Evolutionary conservation across 2,113 vertebrate species (phyloP), one percentile per base, ranked within the genome.

Genomic region (Lagenorhynchus albirostris): DNA sequence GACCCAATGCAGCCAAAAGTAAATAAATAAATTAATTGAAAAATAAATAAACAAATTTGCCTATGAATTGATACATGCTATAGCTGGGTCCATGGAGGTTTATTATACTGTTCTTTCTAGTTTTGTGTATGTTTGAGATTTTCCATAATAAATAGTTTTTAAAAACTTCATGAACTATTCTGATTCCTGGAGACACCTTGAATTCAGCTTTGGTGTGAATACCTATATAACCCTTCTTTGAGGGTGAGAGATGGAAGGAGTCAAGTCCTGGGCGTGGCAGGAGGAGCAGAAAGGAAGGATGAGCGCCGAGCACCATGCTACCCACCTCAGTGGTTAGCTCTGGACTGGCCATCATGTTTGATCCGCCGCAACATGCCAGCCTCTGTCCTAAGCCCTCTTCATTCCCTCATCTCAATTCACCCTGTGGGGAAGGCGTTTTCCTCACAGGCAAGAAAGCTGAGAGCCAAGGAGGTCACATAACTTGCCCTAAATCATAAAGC

Each of bases 221-320:
- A 17, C 20, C 36, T 63, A 18, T n/a, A 18, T 18, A 44, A 90
- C 29, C 33, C 36, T 90, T 65, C 26, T n/a, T 36, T 31, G 47
- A 55, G 9, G 8, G 31, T 23, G 36, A 74, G 36, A 23, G 29
- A 6, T 41, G 20, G 29, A 18, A 70, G 50, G 58, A 29, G 31
- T 47, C 76, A 55, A 3, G 26, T 15, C 41, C 25, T 29, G 53
- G 25, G 33, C 11, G 7, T 38, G n/a, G 68, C 11, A 9, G 14
- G 12, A 1, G 6, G 29, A 23, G 6, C 26, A 81, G 47, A 23
- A 55, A 53, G 26, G 17, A 20, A 33, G 70, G 8, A 31, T 11
- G 36, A 10, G 8, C 5, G 9, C 47, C 13, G 26, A 65, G 41
- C 44, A 17, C 23, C 0, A 0, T 2, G 17, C 44, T n/a, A 8